Evolutionary conservation across 2,113 vertebrate species (phyloP).

Genomic region (Hippopotamus amphibius): DNA sequence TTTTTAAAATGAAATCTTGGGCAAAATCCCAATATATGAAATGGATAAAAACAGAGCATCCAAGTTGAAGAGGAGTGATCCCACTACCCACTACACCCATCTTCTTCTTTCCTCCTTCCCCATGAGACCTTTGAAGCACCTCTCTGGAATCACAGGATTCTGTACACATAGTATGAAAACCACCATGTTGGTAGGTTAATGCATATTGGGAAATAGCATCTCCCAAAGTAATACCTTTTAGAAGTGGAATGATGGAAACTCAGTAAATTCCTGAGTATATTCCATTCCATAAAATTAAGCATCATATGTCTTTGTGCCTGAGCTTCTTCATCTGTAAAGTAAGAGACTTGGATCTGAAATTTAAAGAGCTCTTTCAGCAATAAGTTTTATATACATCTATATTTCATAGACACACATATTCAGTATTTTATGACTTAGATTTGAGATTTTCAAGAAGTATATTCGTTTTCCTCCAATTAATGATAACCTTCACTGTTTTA

Average conservation of each 20-base stretch:
- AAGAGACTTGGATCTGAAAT: neutral
- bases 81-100: too few relatives aligned
- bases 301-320: neutral
- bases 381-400: neutral
- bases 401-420: neutral
- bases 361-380: neutral
- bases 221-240: neutral
- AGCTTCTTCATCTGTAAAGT: neutral
- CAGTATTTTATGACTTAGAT: neutral
- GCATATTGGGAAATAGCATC: neutral
- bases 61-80: neutral
- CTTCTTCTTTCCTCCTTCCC: neutral
- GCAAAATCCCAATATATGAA: neutral
- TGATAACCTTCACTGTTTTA: neutral
- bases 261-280: slow-evolving; percentile 25
- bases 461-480: neutral
- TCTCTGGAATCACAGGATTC: neutral
- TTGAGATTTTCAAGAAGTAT: neutral
- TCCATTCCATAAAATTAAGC: neutral
- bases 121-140: neutral
- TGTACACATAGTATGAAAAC: neutral
- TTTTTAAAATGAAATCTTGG: neutral
- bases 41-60: neutral
- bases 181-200: neutral
- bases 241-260: neutral